These are phyloP conservation scores for Campylomormyrus numenius DNA, from an alignment of 2,113 vertebrate species.

Conservation along the genomic window DNA sequence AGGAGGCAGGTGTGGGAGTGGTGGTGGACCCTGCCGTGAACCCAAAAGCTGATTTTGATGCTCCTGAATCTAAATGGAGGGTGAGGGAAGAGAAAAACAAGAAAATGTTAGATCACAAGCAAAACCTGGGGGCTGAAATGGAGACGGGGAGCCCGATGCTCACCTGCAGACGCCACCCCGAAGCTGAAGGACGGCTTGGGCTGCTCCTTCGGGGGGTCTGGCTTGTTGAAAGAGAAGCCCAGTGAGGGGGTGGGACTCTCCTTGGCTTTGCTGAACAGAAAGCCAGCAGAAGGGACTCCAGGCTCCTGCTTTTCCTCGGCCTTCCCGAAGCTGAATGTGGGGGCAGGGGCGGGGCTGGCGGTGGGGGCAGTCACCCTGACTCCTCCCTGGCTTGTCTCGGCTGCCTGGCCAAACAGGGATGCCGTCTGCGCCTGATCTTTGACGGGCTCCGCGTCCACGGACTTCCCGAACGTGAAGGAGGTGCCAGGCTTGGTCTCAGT, in stretches of 20 bases:
- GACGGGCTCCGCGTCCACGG: slow-evolving; percentile 53
- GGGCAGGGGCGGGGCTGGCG: slow-evolving; percentile 38
- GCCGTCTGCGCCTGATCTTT: slow-evolving; percentile 38
- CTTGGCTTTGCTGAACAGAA: slow-evolving; percentile 71
- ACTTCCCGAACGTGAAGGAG: slow-evolving; percentile 60
- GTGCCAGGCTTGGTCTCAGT: slow-evolving; percentile 38
- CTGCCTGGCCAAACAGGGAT: slow-evolving; percentile 40
- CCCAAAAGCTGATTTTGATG: slow-evolving; percentile 67
- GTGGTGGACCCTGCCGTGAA: slow-evolving; percentile 68
- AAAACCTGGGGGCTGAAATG: neutral
- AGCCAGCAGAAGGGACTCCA: slow-evolving; percentile 43
- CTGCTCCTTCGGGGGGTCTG: slow-evolving; percentile 69
- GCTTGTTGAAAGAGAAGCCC: slow-evolving; percentile 71
- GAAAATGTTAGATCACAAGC: slow-evolving; percentile 10
- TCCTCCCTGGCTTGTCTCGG: slow-evolving; percentile 50
- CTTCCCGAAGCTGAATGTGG: slow-evolving; percentile 73
- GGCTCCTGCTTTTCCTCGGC: slow-evolving; percentile 76
- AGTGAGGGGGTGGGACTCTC: slow-evolving; percentile 58
- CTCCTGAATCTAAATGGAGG: slow-evolving; percentile 59
- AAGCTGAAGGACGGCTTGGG: slow-evolving; percentile 71
- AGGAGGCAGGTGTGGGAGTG: slow-evolving; percentile 44
- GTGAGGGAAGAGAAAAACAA: neutral
- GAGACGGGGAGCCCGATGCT: neutral
- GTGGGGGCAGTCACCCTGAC: slow-evolving; percentile 17
- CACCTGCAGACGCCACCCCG: slow-evolving; percentile 62